phyloP scores from a whole-genome alignment of 2,888 invertebrate genomes.

The Chydorus sphaericus region DNA sequence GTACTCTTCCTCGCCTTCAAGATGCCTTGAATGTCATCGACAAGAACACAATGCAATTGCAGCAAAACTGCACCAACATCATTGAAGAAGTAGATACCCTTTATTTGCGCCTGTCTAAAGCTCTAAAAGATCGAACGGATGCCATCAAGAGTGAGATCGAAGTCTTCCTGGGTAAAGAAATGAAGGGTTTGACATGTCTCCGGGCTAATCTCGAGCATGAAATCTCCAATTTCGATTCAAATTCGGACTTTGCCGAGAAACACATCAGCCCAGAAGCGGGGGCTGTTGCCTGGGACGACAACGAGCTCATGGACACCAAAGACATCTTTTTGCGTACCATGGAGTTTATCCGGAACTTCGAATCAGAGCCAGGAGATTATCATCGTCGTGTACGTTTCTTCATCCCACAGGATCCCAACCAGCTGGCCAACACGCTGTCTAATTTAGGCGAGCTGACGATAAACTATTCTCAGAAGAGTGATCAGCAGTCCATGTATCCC shows the following conservation, averaged over 20 bases:
- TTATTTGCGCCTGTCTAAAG: constrained; percentile 69
- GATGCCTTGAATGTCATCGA: constrained; percentile 71
- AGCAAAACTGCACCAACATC: constrained; percentile 77
- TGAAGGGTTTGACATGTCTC: constrained; percentile 65
- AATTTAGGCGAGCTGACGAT: constrained; percentile 83
- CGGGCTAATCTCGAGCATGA: constrained; percentile 91
- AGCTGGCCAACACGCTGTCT: constrained; percentile 70
- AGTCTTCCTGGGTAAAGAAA: constrained; percentile 74
- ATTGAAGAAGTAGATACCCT: constrained; percentile 90
- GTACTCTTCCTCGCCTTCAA: constrained; percentile 75
- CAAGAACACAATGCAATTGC: constrained; percentile 73
- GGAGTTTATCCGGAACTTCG: constrained; percentile 83
- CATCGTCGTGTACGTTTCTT: constrained; percentile 69
- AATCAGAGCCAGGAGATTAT: constrained; percentile 83
- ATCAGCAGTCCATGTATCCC: neutral
- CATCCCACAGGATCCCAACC: constrained; percentile 83
- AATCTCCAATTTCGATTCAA: constrained; percentile 85
- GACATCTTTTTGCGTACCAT: constrained; percentile 91
- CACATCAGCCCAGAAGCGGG: constrained; percentile 41
- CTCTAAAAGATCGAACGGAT: constrained; percentile 77
- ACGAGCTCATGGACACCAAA: constrained; percentile 85
- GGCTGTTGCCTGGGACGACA: constrained; percentile 73
- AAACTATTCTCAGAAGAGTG: constrained; percentile 29
- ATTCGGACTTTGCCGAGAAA: constrained; percentile 90
- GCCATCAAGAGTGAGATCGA: constrained; percentile 78